These are phyloP conservation scores for Cynoglossus semilaevis DNA, from an alignment of 2,113 vertebrate species.

Conservation along the genomic window DNA sequence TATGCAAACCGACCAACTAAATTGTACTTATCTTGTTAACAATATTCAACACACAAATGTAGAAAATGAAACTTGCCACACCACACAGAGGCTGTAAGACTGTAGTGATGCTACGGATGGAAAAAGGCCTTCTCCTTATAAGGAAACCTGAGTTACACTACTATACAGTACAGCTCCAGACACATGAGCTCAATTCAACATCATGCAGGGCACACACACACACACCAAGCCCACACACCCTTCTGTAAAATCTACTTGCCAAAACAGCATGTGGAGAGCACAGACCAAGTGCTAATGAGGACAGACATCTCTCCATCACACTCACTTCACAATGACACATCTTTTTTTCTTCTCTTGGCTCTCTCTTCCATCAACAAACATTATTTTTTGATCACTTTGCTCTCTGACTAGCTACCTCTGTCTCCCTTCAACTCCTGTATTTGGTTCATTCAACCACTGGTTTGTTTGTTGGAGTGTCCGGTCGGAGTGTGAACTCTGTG, in stretches of 20 bases:
- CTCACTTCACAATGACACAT: slow-evolving; percentile 3
- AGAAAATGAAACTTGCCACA: no score
- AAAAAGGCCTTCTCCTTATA: slow-evolving; percentile 43
- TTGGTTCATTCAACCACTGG: no score
- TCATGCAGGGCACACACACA: slow-evolving; percentile 9
- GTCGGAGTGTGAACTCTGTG: no score
- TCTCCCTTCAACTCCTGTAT: background rate
- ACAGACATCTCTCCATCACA: slow-evolving; percentile 24
- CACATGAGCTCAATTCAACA: slow-evolving; percentile 34
- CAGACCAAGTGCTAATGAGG: slow-evolving; percentile 29
- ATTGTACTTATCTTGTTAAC: no score
- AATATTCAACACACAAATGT: no score
- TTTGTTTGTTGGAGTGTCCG: no score
- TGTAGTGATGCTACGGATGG: slow-evolving; percentile 5
- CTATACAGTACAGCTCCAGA: slow-evolving; percentile 16
- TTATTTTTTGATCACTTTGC: background rate
- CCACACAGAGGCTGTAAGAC: no score
- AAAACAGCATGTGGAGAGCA: slow-evolving; percentile 46
- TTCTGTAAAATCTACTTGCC: slow-evolving; percentile 29
- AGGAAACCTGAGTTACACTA: slow-evolving; percentile 14
- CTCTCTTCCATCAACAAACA: background rate
- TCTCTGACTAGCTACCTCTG: slow-evolving; percentile 5
- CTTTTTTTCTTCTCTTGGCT: slow-evolving; percentile 25
- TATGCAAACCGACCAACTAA: no score
- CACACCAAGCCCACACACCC: slow-evolving; percentile 9